A percentile compares a stretch with the other conserved stretches of the same genome.
Conservation (phyloP, 1,140 invertebrate species). For the Pogonomyrmex barbatus region DNA sequence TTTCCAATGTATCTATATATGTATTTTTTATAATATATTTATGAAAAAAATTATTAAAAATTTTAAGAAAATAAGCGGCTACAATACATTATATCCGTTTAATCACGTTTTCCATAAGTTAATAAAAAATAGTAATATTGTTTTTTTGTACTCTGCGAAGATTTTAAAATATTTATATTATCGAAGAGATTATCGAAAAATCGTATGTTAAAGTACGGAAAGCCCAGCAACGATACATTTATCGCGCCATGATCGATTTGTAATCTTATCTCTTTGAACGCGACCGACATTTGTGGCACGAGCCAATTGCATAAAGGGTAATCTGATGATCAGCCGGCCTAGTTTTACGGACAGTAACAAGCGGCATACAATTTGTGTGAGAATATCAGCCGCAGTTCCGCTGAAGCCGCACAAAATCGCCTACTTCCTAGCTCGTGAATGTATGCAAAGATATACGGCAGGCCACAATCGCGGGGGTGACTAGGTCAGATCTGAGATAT, state of each 20-base stretch:
- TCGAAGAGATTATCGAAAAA: neutral
- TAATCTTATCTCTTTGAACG: conserved; percentile 54
- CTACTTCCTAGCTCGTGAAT: conserved; percentile 57
- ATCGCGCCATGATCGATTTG: conserved; percentile 31
- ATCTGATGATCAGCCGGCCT: conserved; percentile 65
- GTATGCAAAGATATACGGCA: conserved; percentile 42
- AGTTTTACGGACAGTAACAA: conserved; percentile 67
- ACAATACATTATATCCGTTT: neutral
- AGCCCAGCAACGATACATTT: neutral
- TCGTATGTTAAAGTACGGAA: neutral
- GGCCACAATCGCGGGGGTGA: conserved; percentile 57
- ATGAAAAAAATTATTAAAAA: neutral
- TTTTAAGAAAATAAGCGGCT: neutral
- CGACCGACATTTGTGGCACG: conserved; percentile 50
- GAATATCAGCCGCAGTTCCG: conserved; percentile 66
- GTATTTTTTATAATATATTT: neutral
- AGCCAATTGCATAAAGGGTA: conserved; percentile 62
- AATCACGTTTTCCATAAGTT: too few relatives aligned
- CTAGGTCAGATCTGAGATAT: conserved; percentile 78
- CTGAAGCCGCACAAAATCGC: conserved; percentile 64
- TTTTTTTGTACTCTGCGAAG: neutral
- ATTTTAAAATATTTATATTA: neutral
- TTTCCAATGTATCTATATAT: neutral
- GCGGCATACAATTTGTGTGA: conserved; percentile 62
- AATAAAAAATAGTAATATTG: neutral